Conservation (phyloP, 30 jellyfish, hydroid and myxozoan species). For the Pelagia noctiluca region DNA sequence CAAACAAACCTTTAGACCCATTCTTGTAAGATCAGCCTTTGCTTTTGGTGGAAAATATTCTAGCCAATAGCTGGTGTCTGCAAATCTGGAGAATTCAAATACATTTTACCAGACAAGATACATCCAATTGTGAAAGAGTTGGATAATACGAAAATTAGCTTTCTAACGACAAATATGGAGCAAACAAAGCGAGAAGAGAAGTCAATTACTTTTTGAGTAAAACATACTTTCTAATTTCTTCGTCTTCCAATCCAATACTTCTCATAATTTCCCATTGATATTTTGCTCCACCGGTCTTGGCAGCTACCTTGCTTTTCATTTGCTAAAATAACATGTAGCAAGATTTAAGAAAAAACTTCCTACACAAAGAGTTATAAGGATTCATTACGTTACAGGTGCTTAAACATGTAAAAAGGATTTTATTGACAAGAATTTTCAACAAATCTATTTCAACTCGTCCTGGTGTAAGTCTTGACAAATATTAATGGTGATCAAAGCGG, state of each 20-base stretch:
- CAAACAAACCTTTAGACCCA: constrained; percentile 91
- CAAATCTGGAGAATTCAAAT: constrained; percentile 75
- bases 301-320: constrained; percentile 99
- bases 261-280: constrained; percentile 99
- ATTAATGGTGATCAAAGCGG: no score
- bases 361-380: no score
- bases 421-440: no score
- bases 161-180: no score
- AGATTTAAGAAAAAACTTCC: no score
- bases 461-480: no score
- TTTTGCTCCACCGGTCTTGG: constrained; percentile 95
- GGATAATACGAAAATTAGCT: no score
- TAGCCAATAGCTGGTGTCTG: constrained; percentile 94
- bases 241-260: constrained; percentile 86
- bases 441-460: no score
- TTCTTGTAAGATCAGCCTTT: constrained; percentile 74
- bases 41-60: constrained; percentile 98
- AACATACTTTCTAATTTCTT: constrained; percentile 84
- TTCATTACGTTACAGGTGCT: no score
- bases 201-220: background rate
- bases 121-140: no score
- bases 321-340: constrained; percentile 12
- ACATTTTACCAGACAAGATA: no score
- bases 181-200: background rate
- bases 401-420: no score